Base-by-base conservation (phyloP, 2,797 vertebrate species). In the Schizopygopsis malacanthus region DNA sequence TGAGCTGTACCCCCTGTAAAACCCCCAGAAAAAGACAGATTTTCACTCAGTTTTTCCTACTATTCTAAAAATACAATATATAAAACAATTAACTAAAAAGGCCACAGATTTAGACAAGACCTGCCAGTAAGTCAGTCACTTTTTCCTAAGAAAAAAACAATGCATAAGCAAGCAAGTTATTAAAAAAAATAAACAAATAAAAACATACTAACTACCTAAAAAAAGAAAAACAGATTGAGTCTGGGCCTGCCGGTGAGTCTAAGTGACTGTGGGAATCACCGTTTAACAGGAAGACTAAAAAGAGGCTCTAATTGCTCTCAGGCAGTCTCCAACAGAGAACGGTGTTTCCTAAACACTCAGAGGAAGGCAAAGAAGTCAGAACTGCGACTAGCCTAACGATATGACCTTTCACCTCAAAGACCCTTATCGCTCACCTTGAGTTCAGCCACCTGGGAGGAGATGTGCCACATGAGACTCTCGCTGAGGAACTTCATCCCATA, bases 381-480 rank as follows among this genome's bases (percentile, higher is more conserved):
- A 1, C 15, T 22, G 12, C 0, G 12, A 41, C 43, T n/a, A 73
- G 56, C 16, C n/a, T 28, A 69, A 13, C 10, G 11, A 50, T 65
- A 61, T 50, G 63, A 87, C 39, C 37, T 80, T 80, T 79, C n/a
- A n/a, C 37, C 71, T 77, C 65, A 2, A 28, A 81, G 22, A 65
- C 37, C 10, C 15, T 37, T 18, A n/a, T 12, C 3, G 0, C 88
- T 94, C 96, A 99, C 98, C 98, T 99, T 99, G 79, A 99, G 96
- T 94, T 99, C 98, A 82, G 98, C 97, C 86, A 99, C 98, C 88
- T 99, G 98, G 22, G 98, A 99, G 13, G 98, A 99, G 92, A 99
- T 99, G 94, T 99, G 98, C 98, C 98, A 99, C 98, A 99, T 99
- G 88, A 99, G 96, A 90, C 98, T 99, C 95, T 99, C 98, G 52